Evolutionary conservation across 2,113 vertebrate genomes (phyloP).

Genomic region (Urocitellus parryii): DNA sequence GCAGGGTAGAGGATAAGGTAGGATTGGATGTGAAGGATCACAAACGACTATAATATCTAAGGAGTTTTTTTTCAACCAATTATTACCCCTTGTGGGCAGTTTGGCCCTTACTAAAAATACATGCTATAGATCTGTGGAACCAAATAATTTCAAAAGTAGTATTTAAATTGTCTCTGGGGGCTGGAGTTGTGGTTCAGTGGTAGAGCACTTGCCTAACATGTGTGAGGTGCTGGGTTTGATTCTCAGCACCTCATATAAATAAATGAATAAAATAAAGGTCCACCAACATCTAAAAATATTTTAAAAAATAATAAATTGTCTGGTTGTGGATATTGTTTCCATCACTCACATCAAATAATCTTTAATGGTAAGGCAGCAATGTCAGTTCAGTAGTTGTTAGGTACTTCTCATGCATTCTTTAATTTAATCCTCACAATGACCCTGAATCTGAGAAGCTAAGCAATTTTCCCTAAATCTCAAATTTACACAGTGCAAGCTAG

Average conservation of each 20-base stretch:
- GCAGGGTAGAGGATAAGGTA: neutral
- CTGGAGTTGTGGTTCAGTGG: no score
- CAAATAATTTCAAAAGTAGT: neutral
- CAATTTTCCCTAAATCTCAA: neutral
- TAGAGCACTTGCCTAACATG: no score
- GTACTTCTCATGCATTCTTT: neutral
- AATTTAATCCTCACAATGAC: neutral
- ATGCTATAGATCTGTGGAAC: slow-evolving; percentile 28
- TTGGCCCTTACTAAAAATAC: neutral
- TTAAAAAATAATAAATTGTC: no score
- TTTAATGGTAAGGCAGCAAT: neutral
- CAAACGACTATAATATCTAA: neutral
- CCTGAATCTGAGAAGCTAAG: neutral
- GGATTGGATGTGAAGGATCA: neutral
- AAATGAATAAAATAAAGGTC: no score
- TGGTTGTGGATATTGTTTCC: neutral
- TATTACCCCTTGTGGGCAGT: neutral
- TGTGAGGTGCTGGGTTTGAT: no score
- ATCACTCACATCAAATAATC: neutral
- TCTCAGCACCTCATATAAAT: no score
- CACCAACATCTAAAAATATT: no score
- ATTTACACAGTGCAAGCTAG: neutral
- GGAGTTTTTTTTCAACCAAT: neutral
- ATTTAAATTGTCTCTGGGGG: neutral
- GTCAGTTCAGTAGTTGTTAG: slow-evolving; percentile 17